These are phyloP conservation scores for Cephalopterus ornatus DNA, from an alignment of 2,113 vertebrate species.

Conservation along the genomic window DNA sequence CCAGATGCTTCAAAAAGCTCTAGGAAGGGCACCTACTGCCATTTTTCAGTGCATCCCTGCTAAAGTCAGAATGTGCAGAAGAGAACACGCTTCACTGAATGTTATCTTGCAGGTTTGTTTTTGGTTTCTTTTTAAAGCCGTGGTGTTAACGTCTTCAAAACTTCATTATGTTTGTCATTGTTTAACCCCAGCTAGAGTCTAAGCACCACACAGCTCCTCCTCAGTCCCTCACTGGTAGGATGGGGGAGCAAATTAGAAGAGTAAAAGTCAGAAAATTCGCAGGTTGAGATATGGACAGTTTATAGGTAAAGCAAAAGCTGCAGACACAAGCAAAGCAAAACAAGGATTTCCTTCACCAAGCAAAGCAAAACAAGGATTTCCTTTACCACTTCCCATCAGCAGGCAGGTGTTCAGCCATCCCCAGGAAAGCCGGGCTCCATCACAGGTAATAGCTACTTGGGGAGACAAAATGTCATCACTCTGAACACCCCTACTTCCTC, in stretches of 20 bases:
- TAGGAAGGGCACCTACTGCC: not conserved
- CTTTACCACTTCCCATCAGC: not conserved
- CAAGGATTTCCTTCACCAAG: not conserved
- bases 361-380: not conserved
- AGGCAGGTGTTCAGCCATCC: not conserved
- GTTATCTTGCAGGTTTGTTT: not conserved
- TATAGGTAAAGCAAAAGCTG: not conserved
- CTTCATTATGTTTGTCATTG: not conserved
- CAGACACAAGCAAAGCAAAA: not conserved
- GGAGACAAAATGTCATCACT: not conserved
- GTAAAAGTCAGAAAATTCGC: not conserved
- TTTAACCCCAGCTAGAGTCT: not conserved
- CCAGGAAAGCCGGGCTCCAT: not conserved
- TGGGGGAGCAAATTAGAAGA: not conserved
- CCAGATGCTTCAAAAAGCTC: not conserved
- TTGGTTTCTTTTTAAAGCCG: not conserved
- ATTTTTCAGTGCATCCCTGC: not conserved
- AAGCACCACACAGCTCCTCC: not conserved
- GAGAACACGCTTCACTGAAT: not conserved
- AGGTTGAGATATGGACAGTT: not conserved
- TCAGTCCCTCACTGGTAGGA: not conserved
- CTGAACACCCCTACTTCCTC: not conserved
- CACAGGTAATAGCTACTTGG: not conserved
- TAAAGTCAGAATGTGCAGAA: not conserved
- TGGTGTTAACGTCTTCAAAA: not conserved